These are phyloP conservation scores for Apoda limacodes DNA, from an alignment of 2,888 invertebrate genomes.

Conservation along the genomic window DNA sequence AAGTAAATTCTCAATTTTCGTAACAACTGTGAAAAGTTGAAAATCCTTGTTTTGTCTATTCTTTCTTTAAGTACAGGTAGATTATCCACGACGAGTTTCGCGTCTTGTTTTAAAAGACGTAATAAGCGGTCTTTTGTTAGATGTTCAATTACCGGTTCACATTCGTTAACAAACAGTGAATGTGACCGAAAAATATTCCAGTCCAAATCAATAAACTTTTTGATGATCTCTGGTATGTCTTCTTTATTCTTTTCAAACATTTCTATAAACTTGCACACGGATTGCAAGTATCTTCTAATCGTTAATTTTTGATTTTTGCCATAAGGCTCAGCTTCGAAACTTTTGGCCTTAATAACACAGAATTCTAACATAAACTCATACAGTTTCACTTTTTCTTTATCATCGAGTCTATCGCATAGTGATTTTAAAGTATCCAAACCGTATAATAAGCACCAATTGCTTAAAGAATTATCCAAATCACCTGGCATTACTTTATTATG, in stretches of 20 bases:
- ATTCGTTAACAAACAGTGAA: constrained; percentile 13
- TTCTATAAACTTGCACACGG: too few relatives aligned
- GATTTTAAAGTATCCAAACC: too few relatives aligned
- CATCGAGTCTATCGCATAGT: constrained; percentile 19
- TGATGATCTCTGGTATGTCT: constrained; percentile 29
- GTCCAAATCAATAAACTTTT: constrained; percentile 26
- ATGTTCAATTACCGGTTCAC: constrained; percentile 9
- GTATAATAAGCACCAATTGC: too few relatives aligned
- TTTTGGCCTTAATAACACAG: constrained; percentile 23
- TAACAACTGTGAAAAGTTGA: constrained; percentile 25
- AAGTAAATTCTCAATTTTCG: constrained; percentile 39
- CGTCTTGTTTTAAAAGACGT: constrained; percentile 24
- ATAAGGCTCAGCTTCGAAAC: too few relatives aligned
- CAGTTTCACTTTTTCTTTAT: constrained; percentile 20
- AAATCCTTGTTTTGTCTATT: constrained; percentile 5
- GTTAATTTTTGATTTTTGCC: too few relatives aligned
- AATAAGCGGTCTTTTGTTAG: constrained; percentile 15
- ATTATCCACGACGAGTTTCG: constrained; percentile 16
- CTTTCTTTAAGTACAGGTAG: constrained; percentile 15
- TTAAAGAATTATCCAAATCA: constrained; percentile 17
- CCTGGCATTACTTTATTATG: constrained; percentile 27
- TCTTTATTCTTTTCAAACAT: constrained; percentile 25
- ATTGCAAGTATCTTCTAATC: too few relatives aligned
- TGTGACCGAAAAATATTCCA: constrained; percentile 19
- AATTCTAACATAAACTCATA: constrained; percentile 24